Evolutionary conservation across 2,797 vertebrate genomes (phyloP).

Genomic region (Florisuga fusca): DNA sequence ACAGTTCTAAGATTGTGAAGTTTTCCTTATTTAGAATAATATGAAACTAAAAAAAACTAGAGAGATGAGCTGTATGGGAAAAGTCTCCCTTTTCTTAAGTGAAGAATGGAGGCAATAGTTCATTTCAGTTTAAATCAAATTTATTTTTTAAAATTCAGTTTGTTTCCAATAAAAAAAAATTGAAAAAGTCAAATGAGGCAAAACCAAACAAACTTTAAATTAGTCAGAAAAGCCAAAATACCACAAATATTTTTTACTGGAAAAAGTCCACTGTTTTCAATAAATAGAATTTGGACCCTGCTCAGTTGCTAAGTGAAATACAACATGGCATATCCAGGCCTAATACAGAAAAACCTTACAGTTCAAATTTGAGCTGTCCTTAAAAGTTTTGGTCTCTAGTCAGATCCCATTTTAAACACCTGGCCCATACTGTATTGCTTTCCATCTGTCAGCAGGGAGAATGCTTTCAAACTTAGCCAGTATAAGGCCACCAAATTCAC

Average conservation of each 20-base stretch:
- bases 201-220: conserved; percentile 28
- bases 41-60: neutral
- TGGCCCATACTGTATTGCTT: neutral
- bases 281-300: conserved; percentile 32
- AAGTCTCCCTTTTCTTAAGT: neutral
- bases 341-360: conserved; percentile 47
- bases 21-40: conserved; percentile 23
- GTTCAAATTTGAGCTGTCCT: conserved; percentile 22
- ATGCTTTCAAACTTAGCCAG: neutral
- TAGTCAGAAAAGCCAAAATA: conserved; percentile 41
- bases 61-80: neutral
- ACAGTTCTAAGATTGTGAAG: neutral
- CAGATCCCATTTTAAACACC: neutral
- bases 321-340: neutral
- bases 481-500: neutral
- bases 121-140: conserved; percentile 8
- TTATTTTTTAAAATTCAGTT: neutral
- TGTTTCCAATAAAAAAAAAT: neutral
- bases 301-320: conserved; percentile 37
- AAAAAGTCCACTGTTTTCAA: conserved; percentile 40
- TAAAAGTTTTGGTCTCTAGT: neutral
- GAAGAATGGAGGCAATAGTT: neutral
- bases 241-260: conserved; percentile 54
- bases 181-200: conserved; percentile 7
- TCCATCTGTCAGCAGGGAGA: neutral